Evolutionary conservation across 1,140 invertebrate species (phyloP).

Genomic region (Cotesia chilonis): DNA sequence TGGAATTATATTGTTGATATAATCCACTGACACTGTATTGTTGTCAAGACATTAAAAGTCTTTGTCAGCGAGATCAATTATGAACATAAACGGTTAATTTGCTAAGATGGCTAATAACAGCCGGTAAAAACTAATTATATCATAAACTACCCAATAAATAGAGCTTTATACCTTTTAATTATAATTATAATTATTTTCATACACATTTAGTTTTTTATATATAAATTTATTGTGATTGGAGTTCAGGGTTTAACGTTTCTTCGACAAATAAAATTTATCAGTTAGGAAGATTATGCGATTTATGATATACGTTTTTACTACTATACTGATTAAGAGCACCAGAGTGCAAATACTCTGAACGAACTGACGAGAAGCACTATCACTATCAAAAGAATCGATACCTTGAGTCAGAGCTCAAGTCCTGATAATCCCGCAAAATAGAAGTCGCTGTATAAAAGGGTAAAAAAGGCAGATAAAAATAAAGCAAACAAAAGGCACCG

Average conservation of each 20-base stretch:
- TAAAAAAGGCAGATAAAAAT: conserved; percentile 15
- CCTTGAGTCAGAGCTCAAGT: conserved; percentile 49
- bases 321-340: not conserved
- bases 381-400: conserved; percentile 42
- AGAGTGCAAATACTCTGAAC: conserved; percentile 5
- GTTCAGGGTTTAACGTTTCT: too few relatives aligned
- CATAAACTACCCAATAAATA: too few relatives aligned
- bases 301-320: not conserved
- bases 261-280: too few relatives aligned
- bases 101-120: too few relatives aligned
- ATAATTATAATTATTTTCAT: too few relatives aligned
- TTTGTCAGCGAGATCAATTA: not conserved
- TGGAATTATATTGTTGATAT: not conserved
- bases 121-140: too few relatives aligned
- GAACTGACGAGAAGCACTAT: conserved; percentile 12
- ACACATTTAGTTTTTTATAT: too few relatives aligned
- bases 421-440: conserved; percentile 49
- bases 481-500: conserved; percentile 18
- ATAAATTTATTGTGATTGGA: too few relatives aligned
- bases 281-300: too few relatives aligned
- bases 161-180: too few relatives aligned
- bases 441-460: conserved; percentile 26
- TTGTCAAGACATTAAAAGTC: not conserved
- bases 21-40: too few relatives aligned
- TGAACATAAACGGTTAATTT: not conserved